phyloP scores from a whole-genome alignment of 2,113 vertebrate genomes.

The Esox niger region DNA sequence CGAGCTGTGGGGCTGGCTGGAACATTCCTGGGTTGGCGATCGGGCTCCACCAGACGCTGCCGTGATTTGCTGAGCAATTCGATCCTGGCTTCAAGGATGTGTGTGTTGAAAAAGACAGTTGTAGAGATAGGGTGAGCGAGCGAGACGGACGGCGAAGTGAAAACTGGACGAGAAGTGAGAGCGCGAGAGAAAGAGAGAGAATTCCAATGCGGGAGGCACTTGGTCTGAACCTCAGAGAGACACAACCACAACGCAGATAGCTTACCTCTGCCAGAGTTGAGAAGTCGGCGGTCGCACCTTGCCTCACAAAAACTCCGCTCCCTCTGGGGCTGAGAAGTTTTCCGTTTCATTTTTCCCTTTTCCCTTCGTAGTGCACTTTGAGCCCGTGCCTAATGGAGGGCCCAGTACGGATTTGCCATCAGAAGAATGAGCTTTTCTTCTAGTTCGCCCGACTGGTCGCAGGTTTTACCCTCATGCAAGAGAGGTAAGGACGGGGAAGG shows the following conservation, averaged over 20 bases:
- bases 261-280: not conserved
- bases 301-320: slow-evolving; percentile 26
- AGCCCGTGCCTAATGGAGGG: slow-evolving; percentile 77
- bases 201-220: slow-evolving; percentile 9
- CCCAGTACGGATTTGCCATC: slow-evolving; percentile 70
- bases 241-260: slow-evolving; percentile 8
- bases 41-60: slow-evolving; percentile 55
- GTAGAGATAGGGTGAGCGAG: slow-evolving; percentile 42
- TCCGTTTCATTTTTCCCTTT: slow-evolving; percentile 28
- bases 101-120: slow-evolving; percentile 56
- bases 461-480: slow-evolving; percentile 61
- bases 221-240: slow-evolving; percentile 29
- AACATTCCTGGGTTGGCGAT: slow-evolving; percentile 76
- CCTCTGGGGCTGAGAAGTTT: slow-evolving; percentile 17
- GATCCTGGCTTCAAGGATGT: slow-evolving; percentile 68
- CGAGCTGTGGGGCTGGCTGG: slow-evolving; percentile 67
- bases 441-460: slow-evolving; percentile 54
- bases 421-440: slow-evolving; percentile 66
- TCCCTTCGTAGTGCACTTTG: slow-evolving; percentile 45
- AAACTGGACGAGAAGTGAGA: not conserved
- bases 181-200: not conserved
- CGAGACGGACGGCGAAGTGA: slow-evolving; percentile 31
- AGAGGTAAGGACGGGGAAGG: slow-evolving; percentile 67
- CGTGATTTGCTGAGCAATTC: slow-evolving; percentile 73
- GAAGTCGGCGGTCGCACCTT: slow-evolving; percentile 47